A percentile compares a stretch with the other conserved stretches of the same genome.
Evolutionary conservation across 2,113 vertebrate species (phyloP).

Genomic region (Cygnus atratus): DNA sequence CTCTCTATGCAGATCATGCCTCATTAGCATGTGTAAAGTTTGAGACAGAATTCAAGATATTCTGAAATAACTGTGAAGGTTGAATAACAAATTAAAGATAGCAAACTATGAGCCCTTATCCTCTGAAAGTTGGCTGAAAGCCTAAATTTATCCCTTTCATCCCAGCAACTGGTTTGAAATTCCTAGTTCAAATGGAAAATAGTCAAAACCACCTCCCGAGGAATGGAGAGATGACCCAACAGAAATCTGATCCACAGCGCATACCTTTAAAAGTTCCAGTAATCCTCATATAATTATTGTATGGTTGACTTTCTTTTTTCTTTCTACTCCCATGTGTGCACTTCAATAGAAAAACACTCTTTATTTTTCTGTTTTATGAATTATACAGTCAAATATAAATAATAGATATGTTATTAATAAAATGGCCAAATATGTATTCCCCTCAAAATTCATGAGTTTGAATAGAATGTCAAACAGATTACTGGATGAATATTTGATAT

Average conservation of each 20-base stretch:
- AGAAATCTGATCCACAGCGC: neutral
- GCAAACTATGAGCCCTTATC: neutral
- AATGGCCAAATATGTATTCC: neutral
- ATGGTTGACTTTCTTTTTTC: neutral
- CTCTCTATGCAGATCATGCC: neutral
- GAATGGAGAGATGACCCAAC: neutral
- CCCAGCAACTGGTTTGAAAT: neutral
- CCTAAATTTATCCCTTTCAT: neutral
- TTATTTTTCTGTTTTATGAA: constrained; percentile 49
- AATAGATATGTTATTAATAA: constrained; percentile 50
- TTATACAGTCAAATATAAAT: constrained; percentile 50
- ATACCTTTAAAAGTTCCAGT: neutral
- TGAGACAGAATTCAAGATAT: neutral
- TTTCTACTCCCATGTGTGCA: neutral
- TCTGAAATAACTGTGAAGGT: neutral
- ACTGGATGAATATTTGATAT: constrained; percentile 54
- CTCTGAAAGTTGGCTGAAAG: neutral
- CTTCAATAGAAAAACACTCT: neutral
- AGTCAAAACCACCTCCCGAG: neutral
- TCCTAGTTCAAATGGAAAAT: neutral
- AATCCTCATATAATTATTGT: neutral
- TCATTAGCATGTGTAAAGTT: neutral
- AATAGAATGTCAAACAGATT: constrained; percentile 29
- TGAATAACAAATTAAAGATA: neutral
- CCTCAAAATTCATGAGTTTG: constrained; percentile 8